Evolutionary conservation across 2,888 invertebrate species (phyloP), one percentile per base, ranked within the genome.

Genomic region (Synergus gifuensis): DNA sequence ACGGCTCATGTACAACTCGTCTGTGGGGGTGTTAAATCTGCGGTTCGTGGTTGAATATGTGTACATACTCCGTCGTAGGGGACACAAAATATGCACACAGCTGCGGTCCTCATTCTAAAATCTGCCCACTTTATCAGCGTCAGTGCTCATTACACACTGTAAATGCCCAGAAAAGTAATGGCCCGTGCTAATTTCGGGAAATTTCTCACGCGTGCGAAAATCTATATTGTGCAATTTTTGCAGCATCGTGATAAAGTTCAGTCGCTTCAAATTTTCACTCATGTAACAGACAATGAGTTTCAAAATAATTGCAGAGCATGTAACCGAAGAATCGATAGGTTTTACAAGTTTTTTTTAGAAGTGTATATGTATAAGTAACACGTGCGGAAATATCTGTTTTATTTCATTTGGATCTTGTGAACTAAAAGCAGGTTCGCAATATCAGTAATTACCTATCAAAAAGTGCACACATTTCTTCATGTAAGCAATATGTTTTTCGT

Each of bases 21-120:
- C 54, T n/a, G n/a, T 54, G 54, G 14, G 79, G 79, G 78, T 76
- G 80, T 83, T 80, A 82, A 83, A 80, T 80, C 79, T 83, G 80
- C 76, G 83, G 78, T 77, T n/a, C 44, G 78, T 60, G 78, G 78
- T 78, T 67, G 78, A 80, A 77, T 78, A 80, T 80, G 81, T 79
- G 69, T 79, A 77, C 67, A 79, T 69, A 79, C 76, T 77, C 77
- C 63, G 77, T 79, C 63, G 44, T 36, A 54, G 28, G n/a, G 73
- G 5, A 73, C 36, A 54, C 36, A 73, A 54, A 73, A 73, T 73
- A 36, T 73, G 28, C 54, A 73, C 54, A 67, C 36, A 36, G 46
- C 49, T 49, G 16, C 49, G 46, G 16, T 49, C 36, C 36, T 80
- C 81, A 78, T 81, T 83, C 79, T 80, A 81, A 81, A 83, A 80